A percentile compares a stretch with the other conserved stretches of the same genome.
These are phyloP conservation scores for Xenentodon cancila DNA, from an alignment of 2,797 vertebrate genomes.

Conservation along the genomic window DNA sequence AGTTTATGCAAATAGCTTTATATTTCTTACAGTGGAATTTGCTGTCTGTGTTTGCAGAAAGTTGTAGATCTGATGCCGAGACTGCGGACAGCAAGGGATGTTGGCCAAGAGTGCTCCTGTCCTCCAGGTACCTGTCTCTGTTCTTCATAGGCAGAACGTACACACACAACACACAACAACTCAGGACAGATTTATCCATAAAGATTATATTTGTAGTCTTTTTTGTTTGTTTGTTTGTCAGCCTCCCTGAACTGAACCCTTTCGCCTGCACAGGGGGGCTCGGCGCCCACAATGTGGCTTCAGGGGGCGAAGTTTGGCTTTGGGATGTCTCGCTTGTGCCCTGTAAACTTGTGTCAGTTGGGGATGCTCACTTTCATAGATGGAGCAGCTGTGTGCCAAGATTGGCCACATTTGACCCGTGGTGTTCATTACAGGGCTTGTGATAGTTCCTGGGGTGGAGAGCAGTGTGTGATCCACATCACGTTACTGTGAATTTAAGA, in stretches of 20 bases:
- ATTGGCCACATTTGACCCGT: slow-evolving; percentile 51
- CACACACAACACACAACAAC: slow-evolving; percentile 6
- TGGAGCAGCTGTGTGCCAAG: slow-evolving; percentile 54
- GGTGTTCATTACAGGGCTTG: slow-evolving; percentile 71
- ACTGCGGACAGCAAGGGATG: slow-evolving; percentile 84
- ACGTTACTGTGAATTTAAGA: slow-evolving; percentile 43
- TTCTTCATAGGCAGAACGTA: neutral
- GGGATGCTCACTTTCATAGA: slow-evolving; percentile 18
- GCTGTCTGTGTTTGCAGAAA: slow-evolving; percentile 78
- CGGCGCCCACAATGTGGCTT: too few relatives aligned
- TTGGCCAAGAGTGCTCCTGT: slow-evolving; percentile 87
- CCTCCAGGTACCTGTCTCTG: slow-evolving; percentile 87
- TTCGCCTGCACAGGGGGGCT: too few relatives aligned
- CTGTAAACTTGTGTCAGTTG: neutral
- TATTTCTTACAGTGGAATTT: neutral
- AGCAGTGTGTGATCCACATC: slow-evolving; percentile 65
- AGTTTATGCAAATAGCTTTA: neutral
- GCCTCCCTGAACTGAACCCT: too few relatives aligned
- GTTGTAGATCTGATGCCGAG: slow-evolving; percentile 84
- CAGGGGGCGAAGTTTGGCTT: too few relatives aligned
- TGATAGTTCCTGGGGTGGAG: slow-evolving; percentile 56
- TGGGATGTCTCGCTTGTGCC: neutral
- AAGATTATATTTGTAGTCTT: too few relatives aligned
- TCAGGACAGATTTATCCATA: too few relatives aligned
- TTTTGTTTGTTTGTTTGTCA: too few relatives aligned